Percentiles rank a stretch among this genome's conserved stretches.
Evolutionary conservation across 2,797 vertebrate genomes (phyloP).

Genomic region (Girardinus metallicus): DNA sequence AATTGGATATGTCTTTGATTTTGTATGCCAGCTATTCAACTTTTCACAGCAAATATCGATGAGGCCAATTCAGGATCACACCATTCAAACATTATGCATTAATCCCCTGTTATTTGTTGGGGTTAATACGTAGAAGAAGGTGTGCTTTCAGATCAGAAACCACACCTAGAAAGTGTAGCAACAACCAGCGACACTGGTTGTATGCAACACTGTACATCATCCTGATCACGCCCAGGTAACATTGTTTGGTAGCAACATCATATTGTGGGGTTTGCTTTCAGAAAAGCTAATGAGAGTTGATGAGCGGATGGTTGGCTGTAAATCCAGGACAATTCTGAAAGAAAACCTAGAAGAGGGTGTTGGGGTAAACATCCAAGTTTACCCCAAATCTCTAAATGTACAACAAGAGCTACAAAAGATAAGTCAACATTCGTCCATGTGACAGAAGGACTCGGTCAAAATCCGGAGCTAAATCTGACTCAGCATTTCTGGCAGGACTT

Average conservation of each 20-base stretch:
- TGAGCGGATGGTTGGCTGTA: not conserved
- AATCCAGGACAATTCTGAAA: not conserved
- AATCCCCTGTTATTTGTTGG: not conserved
- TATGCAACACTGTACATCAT: not conserved
- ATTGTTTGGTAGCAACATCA: not conserved
- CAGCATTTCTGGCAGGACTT: not conserved
- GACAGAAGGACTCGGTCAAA: not conserved
- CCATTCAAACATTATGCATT: constrained; percentile 1
- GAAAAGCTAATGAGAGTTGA: not conserved
- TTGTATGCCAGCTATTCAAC: constrained; percentile 7
- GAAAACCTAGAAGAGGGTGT: not conserved
- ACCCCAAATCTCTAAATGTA: not conserved
- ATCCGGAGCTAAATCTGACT: not conserved
- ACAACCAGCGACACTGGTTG: too few species aligned
- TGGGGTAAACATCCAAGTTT: not conserved
- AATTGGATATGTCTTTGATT: constrained; percentile 33
- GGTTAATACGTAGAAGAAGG: not conserved
- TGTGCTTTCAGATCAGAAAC: not conserved
- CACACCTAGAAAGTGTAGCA: not conserved
- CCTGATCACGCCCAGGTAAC: not conserved
- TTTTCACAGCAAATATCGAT: not conserved
- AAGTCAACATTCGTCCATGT: not conserved
- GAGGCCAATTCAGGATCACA: not conserved
- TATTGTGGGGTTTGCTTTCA: not conserved
- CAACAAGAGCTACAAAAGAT: not conserved